These are phyloP conservation scores for Eueremaeus valkanovi DNA, from an alignment of 2,888 invertebrate genomes.

Conservation along the genomic window DNA sequence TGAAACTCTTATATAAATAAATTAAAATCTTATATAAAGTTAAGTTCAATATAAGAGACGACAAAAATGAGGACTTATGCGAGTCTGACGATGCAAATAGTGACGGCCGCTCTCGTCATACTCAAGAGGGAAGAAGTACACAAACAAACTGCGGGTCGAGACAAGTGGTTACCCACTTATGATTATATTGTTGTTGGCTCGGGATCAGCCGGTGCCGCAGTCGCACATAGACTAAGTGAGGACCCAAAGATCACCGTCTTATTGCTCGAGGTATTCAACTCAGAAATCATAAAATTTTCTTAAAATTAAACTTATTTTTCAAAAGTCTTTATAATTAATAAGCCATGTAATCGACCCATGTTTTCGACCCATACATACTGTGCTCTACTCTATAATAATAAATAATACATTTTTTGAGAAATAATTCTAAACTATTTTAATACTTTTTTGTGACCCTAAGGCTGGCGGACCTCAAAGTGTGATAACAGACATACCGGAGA, in stretches of 20 bases:
- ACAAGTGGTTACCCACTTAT: neutral
- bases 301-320: no score
- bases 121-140: neutral
- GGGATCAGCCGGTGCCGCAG: neutral
- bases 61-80: neutral
- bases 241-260: neutral
- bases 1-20: neutral
- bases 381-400: no score
- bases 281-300: no score
- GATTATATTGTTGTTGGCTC: constrained; percentile 8
- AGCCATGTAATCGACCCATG: no score
- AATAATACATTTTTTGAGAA: no score
- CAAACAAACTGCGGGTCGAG: neutral
- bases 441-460: no score
- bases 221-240: neutral
- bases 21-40: neutral
- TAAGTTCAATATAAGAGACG: neutral
- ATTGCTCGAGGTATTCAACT: no score
- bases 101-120: neutral
- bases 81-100: neutral
- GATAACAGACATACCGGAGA: neutral
- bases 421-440: no score
- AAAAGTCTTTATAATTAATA: no score
- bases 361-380: no score
- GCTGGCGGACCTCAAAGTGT: neutral